A percentile compares a stretch with the other conserved stretches of the same genome.
Conservation (phyloP, 2,888 invertebrate species). For the Leptopilina syphax region DNA sequence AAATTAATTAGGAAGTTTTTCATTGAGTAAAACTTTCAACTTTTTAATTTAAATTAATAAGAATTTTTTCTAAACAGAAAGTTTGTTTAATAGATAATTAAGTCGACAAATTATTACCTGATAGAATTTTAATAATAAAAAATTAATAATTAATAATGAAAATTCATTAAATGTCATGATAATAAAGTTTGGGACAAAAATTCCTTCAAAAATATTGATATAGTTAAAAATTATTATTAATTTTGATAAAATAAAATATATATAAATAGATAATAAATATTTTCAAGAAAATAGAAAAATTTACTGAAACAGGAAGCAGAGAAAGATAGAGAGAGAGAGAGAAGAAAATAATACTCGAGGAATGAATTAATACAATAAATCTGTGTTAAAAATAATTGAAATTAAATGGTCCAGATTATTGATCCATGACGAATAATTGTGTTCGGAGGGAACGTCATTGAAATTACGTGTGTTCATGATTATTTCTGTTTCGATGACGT, state of each 20-base stretch:
- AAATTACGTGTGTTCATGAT: slow-evolving; percentile 27
- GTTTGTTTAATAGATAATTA: no score
- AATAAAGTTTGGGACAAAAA: no score
- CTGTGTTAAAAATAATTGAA: slow-evolving; percentile 17
- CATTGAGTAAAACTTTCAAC: no score
- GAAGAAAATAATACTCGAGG: not conserved
- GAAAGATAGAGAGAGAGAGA: not conserved
- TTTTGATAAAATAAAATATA: no score
- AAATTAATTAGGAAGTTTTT: no score
- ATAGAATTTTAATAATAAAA: not conserved
- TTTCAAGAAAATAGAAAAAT: not conserved
- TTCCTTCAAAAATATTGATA: no score
- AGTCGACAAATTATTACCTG: no score
- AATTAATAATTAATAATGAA: not conserved
- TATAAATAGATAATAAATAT: no score
- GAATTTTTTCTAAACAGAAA: no score
- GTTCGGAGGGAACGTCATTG: slow-evolving; percentile 10
- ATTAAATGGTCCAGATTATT: slow-evolving; percentile 24
- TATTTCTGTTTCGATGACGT: slow-evolving; percentile 30
- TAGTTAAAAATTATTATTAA: no score
- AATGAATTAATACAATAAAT: not conserved
- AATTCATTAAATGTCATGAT: no score
- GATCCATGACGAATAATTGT: slow-evolving; percentile 20
- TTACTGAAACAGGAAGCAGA: not conserved
- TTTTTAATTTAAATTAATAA: no score